A percentile compares a stretch with the other conserved stretches of the same genome.
phyloP scores from a whole-genome alignment of 2,113 vertebrate species.

The Toxotes jaculatrix region DNA sequence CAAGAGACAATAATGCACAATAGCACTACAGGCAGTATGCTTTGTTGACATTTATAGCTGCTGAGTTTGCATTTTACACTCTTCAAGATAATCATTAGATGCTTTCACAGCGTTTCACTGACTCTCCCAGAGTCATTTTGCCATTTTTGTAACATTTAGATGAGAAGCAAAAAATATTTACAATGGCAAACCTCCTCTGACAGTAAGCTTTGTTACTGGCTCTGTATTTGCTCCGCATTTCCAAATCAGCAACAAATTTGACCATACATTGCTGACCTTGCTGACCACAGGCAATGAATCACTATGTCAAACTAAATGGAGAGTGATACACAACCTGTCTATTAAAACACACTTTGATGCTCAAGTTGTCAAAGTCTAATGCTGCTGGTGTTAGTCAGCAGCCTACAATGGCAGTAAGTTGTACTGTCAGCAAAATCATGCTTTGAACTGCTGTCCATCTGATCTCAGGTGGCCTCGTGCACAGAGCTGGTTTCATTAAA shows the following conservation, averaged over 20 bases:
- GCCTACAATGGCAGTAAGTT: background rate
- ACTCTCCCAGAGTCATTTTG: conserved; percentile 17
- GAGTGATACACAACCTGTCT: background rate
- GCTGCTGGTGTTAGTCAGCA: background rate
- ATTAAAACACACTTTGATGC: background rate
- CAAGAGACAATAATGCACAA: conserved; percentile 36
- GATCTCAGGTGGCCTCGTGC: background rate
- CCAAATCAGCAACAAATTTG: background rate
- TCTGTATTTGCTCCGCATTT: background rate
- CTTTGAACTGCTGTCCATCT: background rate
- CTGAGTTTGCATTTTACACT: conserved; percentile 31
- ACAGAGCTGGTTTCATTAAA: conserved; percentile 5
- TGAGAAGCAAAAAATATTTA: conserved; percentile 1
- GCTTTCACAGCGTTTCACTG: conserved; percentile 14
- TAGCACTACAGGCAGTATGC: conserved; percentile 21
- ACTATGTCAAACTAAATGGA: background rate
- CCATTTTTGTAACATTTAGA: conserved; percentile 37
- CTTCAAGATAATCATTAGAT: conserved; percentile 37
- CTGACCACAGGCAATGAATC: background rate
- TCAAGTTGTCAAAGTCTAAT: background rate
- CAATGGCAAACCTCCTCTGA: background rate
- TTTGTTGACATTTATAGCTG: conserved; percentile 59
- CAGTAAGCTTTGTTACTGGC: background rate
- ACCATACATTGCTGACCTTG: background rate
- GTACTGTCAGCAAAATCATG: conserved; percentile 18